Percentiles rank a stretch among this genome's conserved stretches.
These are phyloP conservation scores for Guaruba guarouba DNA, from an alignment of 2,113 vertebrate species.

Conservation along the genomic window DNA sequence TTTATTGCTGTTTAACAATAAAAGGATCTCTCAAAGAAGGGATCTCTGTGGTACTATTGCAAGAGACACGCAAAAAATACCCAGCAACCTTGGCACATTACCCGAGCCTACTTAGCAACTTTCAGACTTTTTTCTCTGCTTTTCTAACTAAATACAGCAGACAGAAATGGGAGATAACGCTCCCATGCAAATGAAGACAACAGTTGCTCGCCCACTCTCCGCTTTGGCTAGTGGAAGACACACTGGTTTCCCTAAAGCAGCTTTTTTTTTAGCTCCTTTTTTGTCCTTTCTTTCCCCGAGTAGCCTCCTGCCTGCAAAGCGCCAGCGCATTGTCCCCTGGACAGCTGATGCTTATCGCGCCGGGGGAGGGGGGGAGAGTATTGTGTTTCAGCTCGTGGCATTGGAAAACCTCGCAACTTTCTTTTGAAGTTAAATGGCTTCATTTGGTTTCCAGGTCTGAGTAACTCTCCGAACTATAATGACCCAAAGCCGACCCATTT, in stretches of 20 bases:
- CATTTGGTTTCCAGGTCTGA: constrained; percentile 72
- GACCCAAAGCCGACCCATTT: constrained; percentile 68
- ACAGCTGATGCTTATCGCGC: constrained; percentile 74
- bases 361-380: constrained; percentile 34
- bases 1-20: not conserved
- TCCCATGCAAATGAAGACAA: constrained; percentile 41
- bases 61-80: not conserved
- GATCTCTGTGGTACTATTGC: not conserved
- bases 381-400: constrained; percentile 75
- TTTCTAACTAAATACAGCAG: constrained; percentile 5
- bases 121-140: constrained; percentile 41
- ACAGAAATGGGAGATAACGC: constrained; percentile 3
- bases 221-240: constrained; percentile 12
- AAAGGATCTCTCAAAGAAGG: not conserved
- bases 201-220: constrained; percentile 3
- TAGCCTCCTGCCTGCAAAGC: constrained; percentile 36
- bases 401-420: constrained; percentile 71
- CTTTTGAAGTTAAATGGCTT: constrained; percentile 80
- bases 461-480: constrained; percentile 59
- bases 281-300: not conserved
- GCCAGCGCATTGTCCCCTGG: constrained; percentile 72
- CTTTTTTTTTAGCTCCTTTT: not conserved
- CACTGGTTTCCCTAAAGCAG: constrained; percentile 24
- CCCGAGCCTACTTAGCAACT: not conserved
- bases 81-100: not conserved